Evolutionary conservation across 2,113 vertebrate genomes (phyloP).

Genomic region (Syngnathus floridae): DNA sequence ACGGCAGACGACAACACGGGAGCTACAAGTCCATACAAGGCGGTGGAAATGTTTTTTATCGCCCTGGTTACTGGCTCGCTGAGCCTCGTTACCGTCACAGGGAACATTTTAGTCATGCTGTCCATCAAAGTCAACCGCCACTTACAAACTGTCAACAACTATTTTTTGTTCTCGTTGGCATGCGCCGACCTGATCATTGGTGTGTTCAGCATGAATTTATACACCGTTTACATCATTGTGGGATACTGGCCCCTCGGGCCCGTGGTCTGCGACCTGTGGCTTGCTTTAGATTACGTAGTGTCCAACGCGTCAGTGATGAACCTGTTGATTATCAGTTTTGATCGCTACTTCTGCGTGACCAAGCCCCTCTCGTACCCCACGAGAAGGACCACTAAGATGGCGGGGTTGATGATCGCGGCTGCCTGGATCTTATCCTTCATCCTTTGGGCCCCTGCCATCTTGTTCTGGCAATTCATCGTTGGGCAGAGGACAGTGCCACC

Average conservation of each 20-base stretch:
- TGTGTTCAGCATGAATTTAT: constrained; percentile 96
- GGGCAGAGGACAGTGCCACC: constrained; percentile 87
- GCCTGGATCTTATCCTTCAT: constrained; percentile 98
- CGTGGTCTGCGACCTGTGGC: constrained; percentile 92
- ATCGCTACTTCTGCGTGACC: constrained; percentile 97
- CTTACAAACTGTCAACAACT: constrained; percentile 97
- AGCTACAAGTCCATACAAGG: constrained; percentile 76
- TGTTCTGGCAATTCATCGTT: constrained; percentile 98
- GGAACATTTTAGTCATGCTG: constrained; percentile 96
- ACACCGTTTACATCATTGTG: constrained; percentile 92
- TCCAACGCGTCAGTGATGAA: constrained; percentile 98
- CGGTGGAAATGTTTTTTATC: constrained; percentile 92
- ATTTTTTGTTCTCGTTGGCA: constrained; percentile 94
- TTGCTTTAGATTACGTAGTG: constrained; percentile 94
- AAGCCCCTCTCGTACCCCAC: constrained; percentile 91
- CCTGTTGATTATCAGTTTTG: constrained; percentile 95
- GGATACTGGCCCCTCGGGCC: constrained; percentile 95
- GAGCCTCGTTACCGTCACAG: constrained; percentile 93
- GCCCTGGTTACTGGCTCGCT: constrained; percentile 89
- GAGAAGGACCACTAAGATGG: constrained; percentile 95
- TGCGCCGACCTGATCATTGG: constrained; percentile 95
- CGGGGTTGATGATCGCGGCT: constrained; percentile 91
- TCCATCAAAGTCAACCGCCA: constrained; percentile 99
- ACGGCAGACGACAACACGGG: constrained; percentile 42
- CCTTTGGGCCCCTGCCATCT: constrained; percentile 94